Evolutionary conservation across 35 echinoderm and acorn worm species (phyloP).

Genomic region (Amphiura filiformis): DNA sequence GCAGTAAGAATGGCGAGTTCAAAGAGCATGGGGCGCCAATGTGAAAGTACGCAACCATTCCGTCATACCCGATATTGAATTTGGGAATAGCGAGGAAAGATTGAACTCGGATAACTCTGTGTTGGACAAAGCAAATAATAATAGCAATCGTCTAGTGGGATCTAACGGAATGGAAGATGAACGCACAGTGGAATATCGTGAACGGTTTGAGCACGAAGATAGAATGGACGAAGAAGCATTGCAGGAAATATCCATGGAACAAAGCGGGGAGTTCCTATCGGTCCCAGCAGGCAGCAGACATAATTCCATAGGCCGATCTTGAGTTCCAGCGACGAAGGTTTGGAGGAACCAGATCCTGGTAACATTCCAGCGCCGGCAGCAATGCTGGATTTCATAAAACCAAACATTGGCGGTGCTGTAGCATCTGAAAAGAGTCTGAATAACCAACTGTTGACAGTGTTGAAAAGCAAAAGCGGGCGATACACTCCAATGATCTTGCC

Average conservation of each 20-base stretch:
- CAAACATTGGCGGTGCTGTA: neutral
- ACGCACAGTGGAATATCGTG: constrained; percentile 17
- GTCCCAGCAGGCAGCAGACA: neutral
- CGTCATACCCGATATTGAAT: constrained; percentile 18
- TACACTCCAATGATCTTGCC: constrained; percentile 62
- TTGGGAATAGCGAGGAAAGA: neutral
- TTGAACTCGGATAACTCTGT: neutral
- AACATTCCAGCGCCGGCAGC: constrained; percentile 5
- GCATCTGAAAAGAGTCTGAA: constrained; percentile 41
- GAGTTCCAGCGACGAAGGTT: constrained; percentile 39
- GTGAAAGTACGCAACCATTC: neutral
- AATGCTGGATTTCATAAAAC: constrained; percentile 21
- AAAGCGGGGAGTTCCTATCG: neutral
- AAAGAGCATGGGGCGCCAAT: neutral
- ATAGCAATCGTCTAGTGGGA: neutral
- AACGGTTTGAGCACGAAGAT: neutral
- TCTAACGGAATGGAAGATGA: constrained; percentile 15
- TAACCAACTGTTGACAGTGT: constrained; percentile 24
- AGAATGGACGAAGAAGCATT: neutral
- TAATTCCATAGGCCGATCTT: neutral
- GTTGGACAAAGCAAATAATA: neutral
- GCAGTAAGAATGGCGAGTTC: constrained; percentile 11
- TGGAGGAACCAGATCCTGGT: constrained; percentile 16
- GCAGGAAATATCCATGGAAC: neutral
- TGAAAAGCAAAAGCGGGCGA: constrained; percentile 27